phyloP scores from a whole-genome alignment of 2,113 vertebrate species.

The Tringa solitaria region DNA sequence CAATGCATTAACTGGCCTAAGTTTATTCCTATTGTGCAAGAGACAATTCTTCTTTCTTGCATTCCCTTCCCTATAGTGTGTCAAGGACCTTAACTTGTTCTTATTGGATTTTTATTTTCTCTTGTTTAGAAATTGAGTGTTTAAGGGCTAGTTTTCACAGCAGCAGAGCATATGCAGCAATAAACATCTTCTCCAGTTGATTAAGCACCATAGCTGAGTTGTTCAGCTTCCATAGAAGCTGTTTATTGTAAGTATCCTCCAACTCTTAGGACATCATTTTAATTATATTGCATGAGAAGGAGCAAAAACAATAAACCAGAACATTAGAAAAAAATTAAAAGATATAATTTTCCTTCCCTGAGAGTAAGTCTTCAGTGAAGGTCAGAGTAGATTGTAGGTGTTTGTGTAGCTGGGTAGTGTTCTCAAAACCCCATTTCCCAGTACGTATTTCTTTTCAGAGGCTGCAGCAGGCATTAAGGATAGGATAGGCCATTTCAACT shows the following conservation, averaged over 20 bases:
- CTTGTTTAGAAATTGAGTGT: neutral
- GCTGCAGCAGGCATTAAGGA: slow-evolving; percentile 17
- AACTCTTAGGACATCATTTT: slow-evolving; percentile 52
- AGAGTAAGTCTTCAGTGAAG: slow-evolving; percentile 37
- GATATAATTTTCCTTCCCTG: slow-evolving; percentile 37
- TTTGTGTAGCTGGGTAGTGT: neutral
- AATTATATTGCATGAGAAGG: slow-evolving; percentile 59
- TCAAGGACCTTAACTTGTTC: slow-evolving; percentile 55
- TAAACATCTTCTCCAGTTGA: slow-evolving; percentile 50
- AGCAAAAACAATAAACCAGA: slow-evolving; percentile 43
- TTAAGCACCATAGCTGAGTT: slow-evolving; percentile 34
- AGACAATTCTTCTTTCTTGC: neutral
- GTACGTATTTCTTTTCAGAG: neutral
- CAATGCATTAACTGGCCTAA: neutral
- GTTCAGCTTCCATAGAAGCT: slow-evolving; percentile 16
- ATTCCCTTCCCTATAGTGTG: slow-evolving; percentile 8
- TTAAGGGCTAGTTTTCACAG: slow-evolving; percentile 40
- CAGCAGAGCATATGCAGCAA: slow-evolving; percentile 32
- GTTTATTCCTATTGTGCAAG: neutral
- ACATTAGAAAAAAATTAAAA: slow-evolving; percentile 55
- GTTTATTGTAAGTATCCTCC: slow-evolving; percentile 41
- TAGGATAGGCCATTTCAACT: neutral
- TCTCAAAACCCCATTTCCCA: slow-evolving; percentile 9
- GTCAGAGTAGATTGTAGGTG: slow-evolving; percentile 20
- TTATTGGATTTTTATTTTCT: slow-evolving; percentile 62